A percentile compares a stretch with the other conserved stretches of the same genome.
phyloP scores from a whole-genome alignment of 2,888 invertebrate genomes.

The Rhingia rostrata region DNA sequence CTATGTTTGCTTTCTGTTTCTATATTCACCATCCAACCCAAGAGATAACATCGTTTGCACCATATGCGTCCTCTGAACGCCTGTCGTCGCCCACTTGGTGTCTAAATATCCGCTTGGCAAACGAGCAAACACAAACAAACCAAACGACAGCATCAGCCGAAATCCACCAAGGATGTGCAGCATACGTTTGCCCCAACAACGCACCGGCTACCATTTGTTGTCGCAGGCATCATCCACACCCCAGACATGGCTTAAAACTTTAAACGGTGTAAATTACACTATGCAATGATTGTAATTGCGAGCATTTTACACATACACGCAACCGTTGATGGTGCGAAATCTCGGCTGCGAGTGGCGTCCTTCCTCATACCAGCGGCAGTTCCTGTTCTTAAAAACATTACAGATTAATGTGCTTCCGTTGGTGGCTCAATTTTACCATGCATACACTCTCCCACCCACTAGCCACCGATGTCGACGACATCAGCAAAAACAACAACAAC shows the following conservation, averaged over 20 bases:
- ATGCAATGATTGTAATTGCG: slow-evolving; percentile 71
- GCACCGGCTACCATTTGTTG: slow-evolving; percentile 14
- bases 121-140: slow-evolving; percentile 64
- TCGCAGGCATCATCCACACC: slow-evolving; percentile 1
- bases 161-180: slow-evolving; percentile 30
- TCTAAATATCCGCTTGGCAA: slow-evolving; percentile 69
- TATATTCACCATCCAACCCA: background rate
- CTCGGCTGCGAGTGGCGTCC: slow-evolving; percentile 26
- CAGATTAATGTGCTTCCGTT: slow-evolving; percentile 70
- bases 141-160: slow-evolving; percentile 40
- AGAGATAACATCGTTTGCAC: slow-evolving; percentile 47
- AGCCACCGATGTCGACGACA: background rate
- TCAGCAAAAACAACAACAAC: slow-evolving; percentile 40
- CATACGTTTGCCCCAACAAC: slow-evolving; percentile 1
- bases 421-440: slow-evolving; percentile 68
- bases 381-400: slow-evolving; percentile 45
- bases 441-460: slow-evolving; percentile 2
- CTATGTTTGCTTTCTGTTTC: slow-evolving; percentile 41
- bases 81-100: slow-evolving; percentile 38
- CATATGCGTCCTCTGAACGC: slow-evolving; percentile 46
- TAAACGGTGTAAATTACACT: slow-evolving; percentile 73
- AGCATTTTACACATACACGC: slow-evolving; percentile 49
- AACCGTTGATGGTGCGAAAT: slow-evolving; percentile 25
- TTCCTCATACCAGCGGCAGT: slow-evolving; percentile 19
- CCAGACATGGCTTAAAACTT: slow-evolving; percentile 71